Percentiles rank a stretch among this genome's conserved stretches.
Conservation (phyloP, 2,113 vertebrate species). For the Typhlomys cinereus region DNA sequence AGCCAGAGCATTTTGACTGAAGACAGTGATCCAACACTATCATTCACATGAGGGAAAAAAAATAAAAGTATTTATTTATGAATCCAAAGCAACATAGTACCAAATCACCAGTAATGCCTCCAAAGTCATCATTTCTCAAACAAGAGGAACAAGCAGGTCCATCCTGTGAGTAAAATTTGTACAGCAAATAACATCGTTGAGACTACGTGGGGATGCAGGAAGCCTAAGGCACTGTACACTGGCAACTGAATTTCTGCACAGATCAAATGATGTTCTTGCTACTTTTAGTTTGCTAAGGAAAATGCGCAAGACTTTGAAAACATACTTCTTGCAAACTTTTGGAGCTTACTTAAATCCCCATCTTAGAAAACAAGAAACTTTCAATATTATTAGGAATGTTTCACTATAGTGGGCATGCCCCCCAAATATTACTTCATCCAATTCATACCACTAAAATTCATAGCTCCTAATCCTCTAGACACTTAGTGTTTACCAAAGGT, state of each 20-base stretch:
- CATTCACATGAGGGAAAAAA: neutral
- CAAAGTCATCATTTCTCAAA: neutral
- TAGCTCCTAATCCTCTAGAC: neutral
- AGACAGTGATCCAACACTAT: neutral
- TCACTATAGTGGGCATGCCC: neutral
- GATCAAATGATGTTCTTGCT: neutral
- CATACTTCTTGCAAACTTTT: neutral
- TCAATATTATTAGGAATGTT: neutral
- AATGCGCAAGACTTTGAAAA: neutral
- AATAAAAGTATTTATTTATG: neutral
- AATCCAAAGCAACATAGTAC: neutral
- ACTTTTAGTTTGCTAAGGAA: neutral
- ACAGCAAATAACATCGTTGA: neutral
- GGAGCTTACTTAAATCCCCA: neutral
- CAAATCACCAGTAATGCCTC: neutral
- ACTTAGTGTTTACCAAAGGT: neutral
- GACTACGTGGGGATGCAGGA: neutral
- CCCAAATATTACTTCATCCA: neutral
- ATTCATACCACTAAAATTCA: neutral
- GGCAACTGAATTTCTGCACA: slow-evolving; percentile 7
- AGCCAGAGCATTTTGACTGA: neutral
- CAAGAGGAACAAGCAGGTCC: neutral
- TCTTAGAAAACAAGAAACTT: neutral
- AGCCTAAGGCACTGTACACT: neutral
- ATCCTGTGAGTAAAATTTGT: neutral